A percentile compares a stretch with the other conserved stretches of the same genome.
Conservation (phyloP, 2,888 invertebrate genomes). For the Erebia aethiops region DNA sequence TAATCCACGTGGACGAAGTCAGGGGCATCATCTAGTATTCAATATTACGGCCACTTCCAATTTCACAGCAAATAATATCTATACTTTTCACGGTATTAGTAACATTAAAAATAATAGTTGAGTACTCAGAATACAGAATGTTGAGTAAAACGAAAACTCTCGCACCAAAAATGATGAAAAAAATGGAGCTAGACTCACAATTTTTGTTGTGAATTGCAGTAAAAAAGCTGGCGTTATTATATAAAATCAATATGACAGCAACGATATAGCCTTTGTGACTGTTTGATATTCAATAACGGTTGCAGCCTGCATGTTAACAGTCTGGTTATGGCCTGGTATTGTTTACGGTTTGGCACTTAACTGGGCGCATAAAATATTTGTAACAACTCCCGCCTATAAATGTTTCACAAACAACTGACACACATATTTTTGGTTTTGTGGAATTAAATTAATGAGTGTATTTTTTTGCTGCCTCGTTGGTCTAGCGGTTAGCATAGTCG, state of each 20-base stretch:
- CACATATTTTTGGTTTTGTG: conserved; percentile 28
- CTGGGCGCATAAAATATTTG: conserved; percentile 42
- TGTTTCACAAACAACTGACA: conserved; percentile 32
- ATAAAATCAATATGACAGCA: conserved; percentile 32
- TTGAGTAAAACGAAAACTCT: neutral
- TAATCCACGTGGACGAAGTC: too few species aligned
- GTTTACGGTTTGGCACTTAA: conserved; percentile 42
- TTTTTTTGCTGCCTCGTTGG: too few species aligned
- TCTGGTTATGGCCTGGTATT: conserved; percentile 39
- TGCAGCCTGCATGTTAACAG: conserved; percentile 41
- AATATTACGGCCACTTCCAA: too few species aligned
- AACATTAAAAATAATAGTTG: neutral
- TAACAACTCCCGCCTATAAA: conserved; percentile 40
- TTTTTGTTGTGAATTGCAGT: conserved; percentile 13
- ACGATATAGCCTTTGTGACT: conserved; percentile 42
- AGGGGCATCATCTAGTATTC: too few species aligned
- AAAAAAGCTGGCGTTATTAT: conserved; percentile 23
- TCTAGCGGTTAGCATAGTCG: too few species aligned
- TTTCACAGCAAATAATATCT: too few species aligned
- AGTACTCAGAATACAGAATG: too few species aligned
- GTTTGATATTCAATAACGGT: conserved; percentile 42
- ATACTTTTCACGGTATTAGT: too few species aligned
- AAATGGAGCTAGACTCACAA: neutral
- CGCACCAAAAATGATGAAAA: neutral
- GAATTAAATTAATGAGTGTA: conserved; percentile 24